phyloP scores from a whole-genome alignment of 2,888 invertebrate genomes.

The Spodoptera exigua region DNA sequence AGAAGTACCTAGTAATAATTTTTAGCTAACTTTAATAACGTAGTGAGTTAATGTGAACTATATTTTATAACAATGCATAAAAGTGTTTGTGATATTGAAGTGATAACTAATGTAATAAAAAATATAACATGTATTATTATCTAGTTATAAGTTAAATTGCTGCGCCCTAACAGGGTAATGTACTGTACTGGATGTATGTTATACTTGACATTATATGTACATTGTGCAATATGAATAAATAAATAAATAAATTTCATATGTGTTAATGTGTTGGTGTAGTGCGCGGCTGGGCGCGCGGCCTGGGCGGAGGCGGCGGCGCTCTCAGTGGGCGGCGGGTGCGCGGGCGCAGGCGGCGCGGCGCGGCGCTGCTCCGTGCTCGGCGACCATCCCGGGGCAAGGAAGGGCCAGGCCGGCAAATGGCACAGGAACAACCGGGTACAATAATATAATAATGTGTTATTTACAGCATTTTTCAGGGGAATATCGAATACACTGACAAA shows the following conservation, averaged over 20 bases:
- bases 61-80: no score
- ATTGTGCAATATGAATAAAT: no score
- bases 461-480: slow-evolving; percentile 48
- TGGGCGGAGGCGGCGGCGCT: slow-evolving; percentile 92
- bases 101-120: no score
- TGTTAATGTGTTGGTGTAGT: slow-evolving; percentile 86
- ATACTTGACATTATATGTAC: no score
- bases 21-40: no score
- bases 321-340: slow-evolving; percentile 84
- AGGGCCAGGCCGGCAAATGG: slow-evolving; percentile 92
- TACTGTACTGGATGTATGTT: no score
- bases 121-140: no score
- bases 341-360: slow-evolving; percentile 88
- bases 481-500: neutral
- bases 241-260: neutral
- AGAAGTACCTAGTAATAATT: no score
- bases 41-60: no score
- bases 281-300: slow-evolving; percentile 95
- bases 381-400: slow-evolving; percentile 90
- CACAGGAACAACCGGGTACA: slow-evolving; percentile 95
- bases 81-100: no score
- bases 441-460: slow-evolving; percentile 69
- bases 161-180: no score
- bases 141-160: no score
- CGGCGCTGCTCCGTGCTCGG: slow-evolving; percentile 89